Percentiles rank a stretch among this genome's conserved stretches.
Evolutionary conservation across 1,140 invertebrate species (phyloP).

Genomic region (Eufriesea mexicana): DNA sequence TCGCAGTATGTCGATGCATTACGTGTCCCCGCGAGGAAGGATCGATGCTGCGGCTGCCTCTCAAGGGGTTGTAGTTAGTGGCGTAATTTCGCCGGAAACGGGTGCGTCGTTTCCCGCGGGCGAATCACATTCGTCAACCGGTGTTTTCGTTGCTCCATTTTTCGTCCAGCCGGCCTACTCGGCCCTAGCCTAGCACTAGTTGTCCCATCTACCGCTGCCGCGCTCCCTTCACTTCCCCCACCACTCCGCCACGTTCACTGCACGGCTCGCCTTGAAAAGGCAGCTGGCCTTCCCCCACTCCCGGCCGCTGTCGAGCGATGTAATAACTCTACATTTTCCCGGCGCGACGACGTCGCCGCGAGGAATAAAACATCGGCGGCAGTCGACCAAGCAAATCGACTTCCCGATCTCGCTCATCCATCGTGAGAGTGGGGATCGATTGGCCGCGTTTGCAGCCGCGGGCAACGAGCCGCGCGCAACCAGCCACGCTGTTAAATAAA

Average conservation of each 20-base stretch:
- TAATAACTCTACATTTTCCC: slow-evolving; percentile 68
- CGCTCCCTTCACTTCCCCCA: too few species aligned
- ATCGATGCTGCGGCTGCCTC: slow-evolving; percentile 40
- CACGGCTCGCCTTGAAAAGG: slow-evolving; percentile 34
- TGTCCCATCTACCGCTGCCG: too few species aligned
- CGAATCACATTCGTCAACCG: slow-evolving; percentile 68
- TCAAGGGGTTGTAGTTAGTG: slow-evolving; percentile 55
- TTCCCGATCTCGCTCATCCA: slow-evolving; percentile 50
- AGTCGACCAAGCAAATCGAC: slow-evolving; percentile 56
- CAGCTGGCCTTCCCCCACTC: slow-evolving; percentile 34
- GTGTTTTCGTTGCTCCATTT: slow-evolving; percentile 57
- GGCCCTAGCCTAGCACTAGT: too few species aligned
- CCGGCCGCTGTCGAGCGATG: slow-evolving; percentile 22
- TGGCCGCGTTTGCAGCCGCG: background rate
- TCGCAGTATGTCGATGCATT: slow-evolving; percentile 33
- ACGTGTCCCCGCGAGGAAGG: slow-evolving; percentile 18
- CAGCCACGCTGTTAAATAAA: slow-evolving; percentile 15
- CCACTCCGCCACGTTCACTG: slow-evolving; percentile 18
- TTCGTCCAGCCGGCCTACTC: slow-evolving; percentile 16
- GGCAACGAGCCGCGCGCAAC: background rate
- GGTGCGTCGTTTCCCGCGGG: slow-evolving; percentile 50
- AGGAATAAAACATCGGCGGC: slow-evolving; percentile 61
- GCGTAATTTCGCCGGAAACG: slow-evolving; percentile 61
- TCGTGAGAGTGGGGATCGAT: slow-evolving; percentile 42
- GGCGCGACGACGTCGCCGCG: slow-evolving; percentile 53